These are phyloP conservation scores for Eretmochelys imbricata DNA, from an alignment of 2,113 vertebrate species.

Conservation along the genomic window DNA sequence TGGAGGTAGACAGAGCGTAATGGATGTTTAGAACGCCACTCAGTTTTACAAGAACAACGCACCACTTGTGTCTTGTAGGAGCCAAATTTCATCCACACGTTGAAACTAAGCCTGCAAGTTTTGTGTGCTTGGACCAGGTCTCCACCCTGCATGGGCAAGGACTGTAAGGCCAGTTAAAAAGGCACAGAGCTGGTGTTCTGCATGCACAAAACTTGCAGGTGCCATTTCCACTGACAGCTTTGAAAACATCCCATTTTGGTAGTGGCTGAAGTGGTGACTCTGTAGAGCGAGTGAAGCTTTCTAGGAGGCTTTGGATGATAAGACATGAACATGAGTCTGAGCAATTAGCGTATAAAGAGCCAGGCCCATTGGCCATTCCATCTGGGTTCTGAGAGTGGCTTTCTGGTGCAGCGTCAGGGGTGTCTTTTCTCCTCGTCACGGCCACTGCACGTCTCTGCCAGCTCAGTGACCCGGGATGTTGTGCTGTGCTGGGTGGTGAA, in stretches of 20 bases:
- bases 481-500: background rate
- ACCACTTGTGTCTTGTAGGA: background rate
- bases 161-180: background rate
- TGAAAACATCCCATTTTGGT: background rate
- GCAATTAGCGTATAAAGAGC: background rate
- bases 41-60: background rate
- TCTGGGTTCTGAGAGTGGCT: background rate
- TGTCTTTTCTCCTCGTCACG: background rate
- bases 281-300: too few species aligned
- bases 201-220: background rate
- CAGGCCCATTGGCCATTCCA: background rate
- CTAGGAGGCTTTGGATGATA: background rate
- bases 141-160: background rate
- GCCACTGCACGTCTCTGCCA: background rate
- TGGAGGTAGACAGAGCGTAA: background rate
- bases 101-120: background rate
- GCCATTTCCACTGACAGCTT: background rate
- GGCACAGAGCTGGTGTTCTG: background rate
- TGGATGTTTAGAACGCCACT: background rate
- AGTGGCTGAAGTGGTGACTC: background rate
- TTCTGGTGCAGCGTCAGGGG: background rate
- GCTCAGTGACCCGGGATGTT: background rate
- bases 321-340: background rate
- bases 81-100: background rate
- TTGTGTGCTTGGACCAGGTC: background rate